phyloP scores from a whole-genome alignment of 2,888 invertebrate genomes.

The Nephrotoma flavescens region DNA sequence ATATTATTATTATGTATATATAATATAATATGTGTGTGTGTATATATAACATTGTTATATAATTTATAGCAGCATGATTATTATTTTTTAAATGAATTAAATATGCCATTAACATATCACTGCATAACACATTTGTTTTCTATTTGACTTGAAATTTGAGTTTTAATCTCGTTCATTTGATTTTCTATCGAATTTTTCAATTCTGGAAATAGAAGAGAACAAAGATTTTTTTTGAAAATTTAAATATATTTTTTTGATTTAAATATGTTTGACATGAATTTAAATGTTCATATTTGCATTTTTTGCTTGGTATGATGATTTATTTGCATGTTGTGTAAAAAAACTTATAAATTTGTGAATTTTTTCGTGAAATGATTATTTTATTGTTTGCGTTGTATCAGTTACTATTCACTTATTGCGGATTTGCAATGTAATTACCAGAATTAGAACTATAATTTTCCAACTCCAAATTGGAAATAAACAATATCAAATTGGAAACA shows the following conservation, averaged over 20 bases:
- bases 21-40: background rate
- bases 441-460: too few species aligned
- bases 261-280: constrained; percentile 2
- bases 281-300: background rate
- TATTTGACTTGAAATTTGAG: constrained; percentile 47
- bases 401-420: too few species aligned
- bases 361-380: background rate
- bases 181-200: constrained; percentile 94
- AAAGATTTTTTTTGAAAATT: background rate
- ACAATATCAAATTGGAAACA: too few species aligned
- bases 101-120: constrained; percentile 39
- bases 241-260: background rate
- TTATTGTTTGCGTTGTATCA: background rate
- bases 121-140: constrained; percentile 94
- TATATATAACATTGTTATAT: background rate
- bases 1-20: background rate
- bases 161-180: constrained; percentile 92
- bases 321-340: background rate
- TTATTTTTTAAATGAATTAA: background rate
- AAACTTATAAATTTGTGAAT: background rate
- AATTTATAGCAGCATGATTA: background rate
- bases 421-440: too few species aligned
- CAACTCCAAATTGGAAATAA: too few species aligned
- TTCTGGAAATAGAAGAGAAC: constrained; percentile 52
- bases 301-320: background rate